phyloP scores from a whole-genome alignment of 2,888 invertebrate genomes.

The Gandaritis pyraliata region DNA sequence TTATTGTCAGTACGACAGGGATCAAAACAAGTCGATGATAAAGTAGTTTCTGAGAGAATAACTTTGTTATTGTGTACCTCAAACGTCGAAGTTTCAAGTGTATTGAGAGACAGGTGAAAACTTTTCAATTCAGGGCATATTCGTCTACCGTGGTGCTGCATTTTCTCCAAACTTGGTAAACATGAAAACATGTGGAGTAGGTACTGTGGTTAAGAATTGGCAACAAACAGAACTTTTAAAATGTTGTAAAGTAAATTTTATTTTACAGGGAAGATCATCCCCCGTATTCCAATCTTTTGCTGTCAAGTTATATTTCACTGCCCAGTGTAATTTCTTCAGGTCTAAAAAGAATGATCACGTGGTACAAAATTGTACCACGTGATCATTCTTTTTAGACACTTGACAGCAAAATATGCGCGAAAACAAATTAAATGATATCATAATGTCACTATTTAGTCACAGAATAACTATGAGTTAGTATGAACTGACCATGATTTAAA shows the following conservation, averaged over 20 bases:
- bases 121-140: conserved; percentile 36
- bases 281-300: too few species aligned
- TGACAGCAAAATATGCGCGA: too few species aligned
- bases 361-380: too few species aligned
- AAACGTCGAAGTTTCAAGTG: conserved; percentile 52
- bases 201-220: conserved; percentile 29
- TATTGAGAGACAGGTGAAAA: conserved; percentile 52
- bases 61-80: conserved; percentile 44
- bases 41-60: conserved; percentile 5
- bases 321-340: too few species aligned
- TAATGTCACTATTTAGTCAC: too few species aligned
- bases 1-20: conserved; percentile 15
- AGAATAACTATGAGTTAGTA: too few species aligned
- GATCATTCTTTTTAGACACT: too few species aligned
- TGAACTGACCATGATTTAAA: too few species aligned
- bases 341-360: too few species aligned
- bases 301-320: too few species aligned
- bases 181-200: conserved; percentile 27
- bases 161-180: conserved; percentile 32
- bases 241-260: conserved; percentile 11
- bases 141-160: conserved; percentile 29
- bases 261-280: background rate
- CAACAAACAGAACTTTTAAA: conserved; percentile 15
- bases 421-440: too few species aligned
- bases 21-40: background rate